Conservation (phyloP, 2,888 invertebrate genomes). For the Seira sanloemensis region DNA sequence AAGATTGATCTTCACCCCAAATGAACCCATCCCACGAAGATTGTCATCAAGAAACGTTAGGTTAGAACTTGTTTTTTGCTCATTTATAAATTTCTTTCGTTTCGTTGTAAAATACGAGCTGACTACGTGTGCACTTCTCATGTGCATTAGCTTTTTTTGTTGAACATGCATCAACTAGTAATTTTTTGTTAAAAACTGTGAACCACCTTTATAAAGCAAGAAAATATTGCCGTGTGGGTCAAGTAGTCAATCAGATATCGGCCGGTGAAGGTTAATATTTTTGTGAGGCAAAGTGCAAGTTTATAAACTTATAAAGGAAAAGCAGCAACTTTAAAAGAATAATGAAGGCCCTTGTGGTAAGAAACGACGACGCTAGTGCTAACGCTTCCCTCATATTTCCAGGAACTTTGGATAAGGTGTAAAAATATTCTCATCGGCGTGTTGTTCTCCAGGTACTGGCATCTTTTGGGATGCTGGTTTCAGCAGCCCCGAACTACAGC, state of each 20-base stretch:
- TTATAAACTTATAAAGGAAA: too few relatives aligned
- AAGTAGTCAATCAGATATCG: conserved; percentile 51
- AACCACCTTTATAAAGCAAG: conserved; percentile 53
- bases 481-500: conserved; percentile 69
- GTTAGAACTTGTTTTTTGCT: conserved; percentile 54
- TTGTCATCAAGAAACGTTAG: neutral
- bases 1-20: conserved; percentile 16
- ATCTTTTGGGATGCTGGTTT: conserved; percentile 73
- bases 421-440: neutral
- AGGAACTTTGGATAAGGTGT: neutral
- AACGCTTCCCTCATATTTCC: neutral
- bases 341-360: conserved; percentile 70
- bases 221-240: conserved; percentile 28
- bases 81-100: conserved; percentile 15
- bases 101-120: conserved; percentile 23
- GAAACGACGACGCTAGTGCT: conserved; percentile 18
- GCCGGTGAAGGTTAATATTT: conserved; percentile 33
- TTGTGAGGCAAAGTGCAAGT: neutral
- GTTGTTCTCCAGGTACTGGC: conserved; percentile 69
- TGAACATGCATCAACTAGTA: conserved; percentile 14
- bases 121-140: conserved; percentile 28
- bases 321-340: too few relatives aligned
- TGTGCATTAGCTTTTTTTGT: conserved; percentile 27
- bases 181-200: conserved; percentile 25
- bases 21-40: conserved; percentile 14